Evolutionary conservation across 2,888 invertebrate species (phyloP).

Genomic region (Choristoneura rosaceana): DNA sequence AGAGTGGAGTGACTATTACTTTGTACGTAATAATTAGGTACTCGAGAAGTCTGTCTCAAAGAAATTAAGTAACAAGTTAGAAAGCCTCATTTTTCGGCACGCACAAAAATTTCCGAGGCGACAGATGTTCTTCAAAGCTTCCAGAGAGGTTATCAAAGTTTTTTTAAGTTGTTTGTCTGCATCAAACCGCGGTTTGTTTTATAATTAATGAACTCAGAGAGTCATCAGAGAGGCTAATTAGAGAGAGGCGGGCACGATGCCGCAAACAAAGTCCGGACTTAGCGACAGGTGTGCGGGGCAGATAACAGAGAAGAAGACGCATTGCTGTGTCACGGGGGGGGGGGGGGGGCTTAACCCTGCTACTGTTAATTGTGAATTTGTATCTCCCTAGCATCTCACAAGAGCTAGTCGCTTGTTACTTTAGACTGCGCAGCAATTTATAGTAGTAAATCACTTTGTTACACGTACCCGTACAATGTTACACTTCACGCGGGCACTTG

Average conservation of each 20-base stretch:
- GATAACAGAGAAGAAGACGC: conserved; percentile 63
- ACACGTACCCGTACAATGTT: conserved; percentile 34
- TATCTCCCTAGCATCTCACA: conserved; percentile 30
- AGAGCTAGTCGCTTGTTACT: conserved; percentile 35
- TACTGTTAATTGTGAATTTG: conserved; percentile 44
- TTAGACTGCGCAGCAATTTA: conserved; percentile 34
- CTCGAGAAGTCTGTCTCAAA: conserved; percentile 27
- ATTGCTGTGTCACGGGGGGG: conserved; percentile 58
- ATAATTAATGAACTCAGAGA: conserved; percentile 75
- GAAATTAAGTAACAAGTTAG: conserved; percentile 27
- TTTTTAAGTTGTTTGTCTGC: conserved; percentile 61
- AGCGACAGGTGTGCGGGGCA: conserved; percentile 70
- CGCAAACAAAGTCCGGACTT: conserved; percentile 65
- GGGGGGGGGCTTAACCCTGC: conserved; percentile 55
- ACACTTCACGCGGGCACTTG: conserved; percentile 20
- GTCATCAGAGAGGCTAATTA: conserved; percentile 73
- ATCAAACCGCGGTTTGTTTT: conserved; percentile 66
- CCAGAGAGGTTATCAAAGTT: conserved; percentile 51
- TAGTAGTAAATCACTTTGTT: conserved; percentile 39
- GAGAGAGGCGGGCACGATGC: conserved; percentile 57
- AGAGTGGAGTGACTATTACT: conserved; percentile 13
- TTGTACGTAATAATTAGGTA: conserved; percentile 31
- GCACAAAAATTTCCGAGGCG: conserved; percentile 57
- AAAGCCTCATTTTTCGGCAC: conserved; percentile 36
- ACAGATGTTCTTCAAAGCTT: conserved; percentile 44